These are phyloP conservation scores for Apogon talboti DNA, from an alignment of 2,797 vertebrate genomes.

Conservation along the genomic window DNA sequence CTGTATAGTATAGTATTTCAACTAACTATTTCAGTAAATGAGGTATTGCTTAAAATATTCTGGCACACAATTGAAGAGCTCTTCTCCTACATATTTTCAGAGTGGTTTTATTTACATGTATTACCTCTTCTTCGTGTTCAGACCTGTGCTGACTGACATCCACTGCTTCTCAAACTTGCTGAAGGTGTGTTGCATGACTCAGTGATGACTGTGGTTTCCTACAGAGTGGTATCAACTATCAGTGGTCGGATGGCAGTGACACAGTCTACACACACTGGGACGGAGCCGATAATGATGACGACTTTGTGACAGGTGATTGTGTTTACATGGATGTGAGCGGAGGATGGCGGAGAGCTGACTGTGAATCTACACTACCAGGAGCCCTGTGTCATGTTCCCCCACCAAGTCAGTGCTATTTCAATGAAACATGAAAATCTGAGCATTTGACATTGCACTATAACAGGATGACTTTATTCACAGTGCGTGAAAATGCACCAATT, in stretches of 20 bases:
- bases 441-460: background rate
- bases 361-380: constrained; percentile 86
- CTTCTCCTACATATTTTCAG: too few species aligned
- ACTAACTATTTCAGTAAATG: too few species aligned
- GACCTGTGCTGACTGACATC: background rate
- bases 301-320: constrained; percentile 85
- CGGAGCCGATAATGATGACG: constrained; percentile 80
- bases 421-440: constrained; percentile 4
- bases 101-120: too few species aligned
- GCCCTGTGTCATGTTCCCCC: constrained; percentile 87
- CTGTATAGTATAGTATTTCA: too few species aligned
- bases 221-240: constrained; percentile 89
- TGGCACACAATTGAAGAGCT: too few species aligned
- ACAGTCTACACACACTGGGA: constrained; percentile 91
- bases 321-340: constrained; percentile 90
- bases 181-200: constrained; percentile 15
- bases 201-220: constrained; percentile 35
- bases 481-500: background rate
- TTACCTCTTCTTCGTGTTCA: background rate
- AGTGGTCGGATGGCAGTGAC: constrained; percentile 91
- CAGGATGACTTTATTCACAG: background rate
- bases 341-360: constrained; percentile 87
- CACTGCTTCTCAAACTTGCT: background rate
- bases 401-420: constrained; percentile 81
- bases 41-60: too few species aligned